Evolutionary conservation across 2,888 invertebrate genomes (phyloP), one percentile per base, ranked within the genome.

Genomic region (Zaprionus bogoriensis): DNA sequence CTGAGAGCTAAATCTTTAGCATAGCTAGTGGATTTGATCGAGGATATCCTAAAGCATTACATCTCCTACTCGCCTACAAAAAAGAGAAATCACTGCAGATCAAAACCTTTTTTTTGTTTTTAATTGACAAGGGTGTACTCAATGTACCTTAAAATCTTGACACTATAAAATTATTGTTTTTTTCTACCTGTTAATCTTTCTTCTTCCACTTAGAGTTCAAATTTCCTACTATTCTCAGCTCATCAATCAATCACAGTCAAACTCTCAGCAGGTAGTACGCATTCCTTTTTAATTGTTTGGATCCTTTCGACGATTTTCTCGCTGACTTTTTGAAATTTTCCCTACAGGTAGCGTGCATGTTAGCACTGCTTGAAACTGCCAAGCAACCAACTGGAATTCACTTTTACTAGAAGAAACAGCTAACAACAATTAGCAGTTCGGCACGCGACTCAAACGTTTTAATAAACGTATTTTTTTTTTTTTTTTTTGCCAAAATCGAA

Each of bases 391-490:
- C 41, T 32, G 22, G 14, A 32, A 48, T 42, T 47, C 46, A 51
- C 44, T 46, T 50, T 32, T 45, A n/a, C 4, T 23, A 28, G 12
- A 12, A 28, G 12, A 12, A 4, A 2, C 30, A 48, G 27, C 30
- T 45, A 10, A 19, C 28, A 17, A 23, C 44, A 53, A 67, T 70
- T 68, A 65, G 39, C 65, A 57, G 39, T 57, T 57, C 10, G 58
- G 50, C 70, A 68, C 70, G 70, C 70, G 70, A 62, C 74, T 50
- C 28, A 7, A 38, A 7, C 23, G 28, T 39, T 25, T 54, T 10
- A 50, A 55, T 51, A 44, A 52, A 9, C 9, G 10, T 23, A 7
- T 27, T 27, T 27, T 27, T 27, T 27, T 9, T 2, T 27, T 4
- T 23, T 23, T 23, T 9, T 6, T 72, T 67, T 32, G 62, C 52